Evolutionary conservation across 2,113 vertebrate genomes (phyloP), one percentile per base, ranked within the genome.

Genomic region (Carlito syrichta): DNA sequence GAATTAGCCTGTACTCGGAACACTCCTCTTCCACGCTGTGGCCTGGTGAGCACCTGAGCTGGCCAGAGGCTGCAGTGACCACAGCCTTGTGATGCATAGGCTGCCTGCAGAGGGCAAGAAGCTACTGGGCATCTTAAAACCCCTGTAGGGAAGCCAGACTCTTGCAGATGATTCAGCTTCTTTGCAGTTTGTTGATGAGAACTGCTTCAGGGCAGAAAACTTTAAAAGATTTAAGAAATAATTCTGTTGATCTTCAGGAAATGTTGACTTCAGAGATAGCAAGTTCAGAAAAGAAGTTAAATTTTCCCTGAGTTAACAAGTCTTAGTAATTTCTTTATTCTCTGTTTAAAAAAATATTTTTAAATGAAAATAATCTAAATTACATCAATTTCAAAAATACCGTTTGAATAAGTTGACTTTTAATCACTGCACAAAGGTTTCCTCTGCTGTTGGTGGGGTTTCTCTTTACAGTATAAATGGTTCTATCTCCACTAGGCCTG

Each of bases 201-300:
- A 45, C 87, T 69, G n/a, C 50, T 90, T 90, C 30, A 25, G 82
- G 35, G 13, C 30, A 79, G 63, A 86, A 68, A 17, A 23, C 35
- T 50, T 23, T 35, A 86, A 82, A 50, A 91, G 27, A 23, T n/a
- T 8, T 58, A 56, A 60, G 81, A 58, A 88, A 60, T 19, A 50
- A 74, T 81, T 85, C 52, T 60, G 54, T 86, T 86, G 25, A 74
- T 95, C 87, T 87, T 62, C 8, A 32, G 63, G 71, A 62, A 89
- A 48, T 43, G 11, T 60, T 95, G 43, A 58, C 45, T 27, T 73
- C 16, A 19, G 79, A 84, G n/a, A 54, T 35, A 38, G 76, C 13
- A 8, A 58, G 32, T 56, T 19, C 32, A 82, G 76, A n/a, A 78
- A 82, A 94, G 60, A 94, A 68, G 62, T 52, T 40, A 23, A 84